These are phyloP conservation scores for Passerculus sandwichensis DNA, from an alignment of 2,797 vertebrate genomes.

Conservation along the genomic window DNA sequence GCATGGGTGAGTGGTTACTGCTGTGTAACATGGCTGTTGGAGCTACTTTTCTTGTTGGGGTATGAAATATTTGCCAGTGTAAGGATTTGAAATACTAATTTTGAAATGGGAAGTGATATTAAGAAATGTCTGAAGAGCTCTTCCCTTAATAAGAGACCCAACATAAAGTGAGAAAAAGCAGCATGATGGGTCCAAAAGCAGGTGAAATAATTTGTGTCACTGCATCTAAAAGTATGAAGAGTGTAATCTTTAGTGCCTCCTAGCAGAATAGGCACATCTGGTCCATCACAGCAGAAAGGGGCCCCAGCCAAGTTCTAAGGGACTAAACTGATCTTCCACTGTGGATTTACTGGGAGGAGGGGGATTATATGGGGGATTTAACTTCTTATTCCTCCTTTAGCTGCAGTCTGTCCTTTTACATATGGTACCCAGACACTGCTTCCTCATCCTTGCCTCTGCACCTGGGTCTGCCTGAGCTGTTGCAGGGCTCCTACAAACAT, in stretches of 20 bases:
- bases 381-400: background rate
- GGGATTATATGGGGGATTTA: background rate
- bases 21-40: fast-evolving
- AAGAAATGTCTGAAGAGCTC: background rate
- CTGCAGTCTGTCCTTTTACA: background rate
- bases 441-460: background rate
- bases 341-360: background rate
- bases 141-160: background rate
- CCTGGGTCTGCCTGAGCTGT: background rate
- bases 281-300: background rate
- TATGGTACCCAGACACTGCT: background rate
- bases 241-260: background rate
- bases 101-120: background rate
- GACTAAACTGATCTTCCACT: background rate
- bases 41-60: background rate
- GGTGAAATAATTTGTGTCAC: background rate
- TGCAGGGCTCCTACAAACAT: background rate
- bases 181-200: background rate
- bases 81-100: background rate
- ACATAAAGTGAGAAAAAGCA: background rate
- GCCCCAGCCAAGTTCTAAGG: background rate
- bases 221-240: background rate
- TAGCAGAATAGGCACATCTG: background rate
- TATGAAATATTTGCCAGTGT: fast-evolving
- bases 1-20: background rate